Base-by-base conservation (phyloP, 1,140 invertebrate species). In the Centruroides sculpturatus region DNA sequence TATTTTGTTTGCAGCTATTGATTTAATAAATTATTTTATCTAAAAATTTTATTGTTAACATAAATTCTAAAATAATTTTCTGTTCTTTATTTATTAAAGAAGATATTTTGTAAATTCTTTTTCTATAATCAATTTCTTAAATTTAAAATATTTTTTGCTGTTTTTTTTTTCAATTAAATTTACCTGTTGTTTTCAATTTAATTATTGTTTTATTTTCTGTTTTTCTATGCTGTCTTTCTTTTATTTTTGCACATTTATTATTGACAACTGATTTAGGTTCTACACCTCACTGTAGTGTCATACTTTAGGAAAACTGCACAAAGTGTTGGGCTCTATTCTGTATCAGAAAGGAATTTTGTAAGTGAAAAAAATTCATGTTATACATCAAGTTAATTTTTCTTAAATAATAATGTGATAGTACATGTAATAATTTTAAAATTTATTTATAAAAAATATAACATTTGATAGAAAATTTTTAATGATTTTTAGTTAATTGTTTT, bases 251-350 rank as follows among this genome's bases (percentile, higher is more conserved):
- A 55, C 49, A 61, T 58, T 63, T 59, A 52, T 57, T 63, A 41
- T 41, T 41, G 41, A 41, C 41, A 41, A 41, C 41, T 41, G 41
- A 41, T 54, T 50, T 60, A 69, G 59, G 69, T 67, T 57, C 64
- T 69, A 50, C 66, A 69, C 50, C 50, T 68, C 60, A 66, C 65
- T 66, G 67, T 69, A 67, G 65, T 65, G 65, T 67, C 62, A 12
- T 60, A 59, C 59, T 63, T 63, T 63, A 63, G 59, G 57, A 63
- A 55, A 60, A 63, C 58, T 41, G n/a, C 62, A 34, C 55, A 59
- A 56, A 63, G 13, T 13, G 52, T 56, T 49, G 62, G 62, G 54
- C 54, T 54, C 57, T 63, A 63, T 59, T 60, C 55, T 48, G 55
- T 50, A 59, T 55, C 59, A 10, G 35, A 57, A 35, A 36, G 57